Base-by-base conservation (phyloP, 2,113 vertebrate species). In the Apodemus sylvaticus region DNA sequence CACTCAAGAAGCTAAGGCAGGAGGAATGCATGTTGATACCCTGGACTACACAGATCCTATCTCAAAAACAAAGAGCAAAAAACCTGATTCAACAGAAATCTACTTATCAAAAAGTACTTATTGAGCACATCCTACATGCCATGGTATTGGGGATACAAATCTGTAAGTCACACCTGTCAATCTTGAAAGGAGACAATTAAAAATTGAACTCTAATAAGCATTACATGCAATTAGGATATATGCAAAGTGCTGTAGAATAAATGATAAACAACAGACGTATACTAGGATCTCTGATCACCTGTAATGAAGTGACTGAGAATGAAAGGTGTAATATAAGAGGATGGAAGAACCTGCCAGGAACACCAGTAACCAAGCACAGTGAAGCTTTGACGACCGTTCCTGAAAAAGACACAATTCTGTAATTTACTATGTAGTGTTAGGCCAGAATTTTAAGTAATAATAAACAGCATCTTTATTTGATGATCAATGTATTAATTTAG, bases 261-360 rank as follows among this genome's bases (percentile, higher is more conserved):
- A 51, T 70, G 39, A 87, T 60, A 94, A 83, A 93, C 94, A 95
- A 89, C 95, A 96, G 64, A 45, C 39, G 39, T 92, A 51, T 89
- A 70, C 45, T 93, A 93, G 74, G 55, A 51, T n/a, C 10, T 93
- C 16, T 94, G 13, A 96, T 98, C 98, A 99, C 99, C 99, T 99
- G 98, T 99, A 98, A 97, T 99, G 99, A 97, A 99, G 99, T 92
- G 98, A 98, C 98, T 99, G 99, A 85, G 98, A 98, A 97, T 98
- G 97, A 97, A 99, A 99, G 68, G 99, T 99, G 97, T 99, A 99
- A 98, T 99, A 99, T 87, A 99, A 96, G 96, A 99, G 99, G 86
- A 99, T 96, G 70, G 99, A 99, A 36, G 99, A 99, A 64, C 98
- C 99, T 89, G 94, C 97, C 91, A 99, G 98, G 98, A 99, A 99